Evolutionary conservation across 1,140 invertebrate species (phyloP), one percentile per base, ranked within the genome.

Genomic region (Zelostemma sp.): DNA sequence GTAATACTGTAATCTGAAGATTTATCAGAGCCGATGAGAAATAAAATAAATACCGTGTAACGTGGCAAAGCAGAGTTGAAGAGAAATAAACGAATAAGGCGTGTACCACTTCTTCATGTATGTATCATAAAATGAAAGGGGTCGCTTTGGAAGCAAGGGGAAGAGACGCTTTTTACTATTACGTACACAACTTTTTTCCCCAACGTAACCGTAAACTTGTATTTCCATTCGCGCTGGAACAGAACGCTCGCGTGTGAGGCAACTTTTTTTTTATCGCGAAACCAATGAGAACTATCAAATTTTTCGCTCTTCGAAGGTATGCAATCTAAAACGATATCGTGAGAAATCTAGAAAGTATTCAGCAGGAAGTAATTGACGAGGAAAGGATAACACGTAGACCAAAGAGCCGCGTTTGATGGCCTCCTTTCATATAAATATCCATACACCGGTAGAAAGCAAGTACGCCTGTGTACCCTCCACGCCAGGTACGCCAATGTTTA

Each of bases 1-100:
- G 19, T 72, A 72, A 72, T 72, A 67, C 63, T 67, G 62, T 72
- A 72, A 72, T 72, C 69, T 72, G 68, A 72, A 72, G 68, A 72
- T 72, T 72, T 72, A 72, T 72, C 68, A 72, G 68, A 55, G 55
- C 55, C 68, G 63, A 66, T 71, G 68, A 66, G 59, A 64, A 72
- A 67, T 51, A 72, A 72, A 67, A 72, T 72, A 72, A 67, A 72
- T 64, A 72, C 46, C 63, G 60, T 53, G 59, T 61, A 63, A 71
- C 66, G 66, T 56, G 55, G 62, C 62, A 55, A 62, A 56, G 61
- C 61, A 33, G 57, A 65, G 60, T 65, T 65, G 61, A 70, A 70
- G 48, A 53, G 62, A 71, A 66, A 62, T 63, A 66, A 66, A 71
- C 55, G 68, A 71, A 71, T 62, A 71, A 71, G 68, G 58, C 68